These are phyloP conservation scores for Allenopithecus nigroviridis DNA, from an alignment of 2,797 vertebrate species.

Conservation along the genomic window DNA sequence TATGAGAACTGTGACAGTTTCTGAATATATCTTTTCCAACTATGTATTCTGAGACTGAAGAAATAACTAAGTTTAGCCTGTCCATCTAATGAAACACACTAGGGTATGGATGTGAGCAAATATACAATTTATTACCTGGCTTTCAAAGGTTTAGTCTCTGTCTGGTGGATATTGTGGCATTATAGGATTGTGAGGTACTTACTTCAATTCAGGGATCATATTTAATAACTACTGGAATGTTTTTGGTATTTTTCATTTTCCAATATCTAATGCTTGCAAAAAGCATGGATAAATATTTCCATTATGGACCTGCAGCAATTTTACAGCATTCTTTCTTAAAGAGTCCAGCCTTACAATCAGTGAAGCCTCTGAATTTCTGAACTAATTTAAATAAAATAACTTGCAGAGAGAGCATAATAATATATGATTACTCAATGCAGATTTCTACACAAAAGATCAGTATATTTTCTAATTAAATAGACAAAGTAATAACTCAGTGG, in stretches of 20 bases:
- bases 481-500: not conserved
- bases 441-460: not conserved
- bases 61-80: not conserved
- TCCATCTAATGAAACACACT: not conserved
- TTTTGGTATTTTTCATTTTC: not conserved
- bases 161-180: not conserved
- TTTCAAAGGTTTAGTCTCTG: not conserved
- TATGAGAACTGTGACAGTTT: not conserved
- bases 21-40: not conserved
- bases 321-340: not conserved
- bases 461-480: not conserved
- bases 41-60: not conserved
- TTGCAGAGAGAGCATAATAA: not conserved
- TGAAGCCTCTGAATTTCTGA: not conserved
- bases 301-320: not conserved
- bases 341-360: not conserved
- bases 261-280: not conserved
- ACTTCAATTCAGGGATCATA: not conserved
- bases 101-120: not conserved
- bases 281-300: not conserved
- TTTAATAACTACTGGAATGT: not conserved
- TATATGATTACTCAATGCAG: not conserved
- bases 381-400: conserved; percentile 3
- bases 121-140: not conserved
- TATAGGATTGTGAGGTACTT: not conserved